Evolutionary conservation across 2,888 invertebrate species (phyloP), one percentile per base, ranked within the genome.

Genomic region (Aspidiotus destructor): DNA sequence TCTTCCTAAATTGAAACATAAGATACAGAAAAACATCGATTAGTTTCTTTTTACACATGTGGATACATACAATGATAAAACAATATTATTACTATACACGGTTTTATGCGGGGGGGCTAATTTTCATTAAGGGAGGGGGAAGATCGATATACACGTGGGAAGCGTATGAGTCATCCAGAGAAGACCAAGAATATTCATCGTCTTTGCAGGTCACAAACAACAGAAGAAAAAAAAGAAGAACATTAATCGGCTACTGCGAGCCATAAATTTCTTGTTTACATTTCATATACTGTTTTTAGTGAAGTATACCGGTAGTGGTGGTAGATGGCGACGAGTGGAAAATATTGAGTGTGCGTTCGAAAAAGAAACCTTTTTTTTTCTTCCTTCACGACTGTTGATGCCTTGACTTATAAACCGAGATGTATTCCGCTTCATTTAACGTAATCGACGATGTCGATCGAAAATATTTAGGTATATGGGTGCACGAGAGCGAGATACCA

Each of bases 1-100:
- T 65, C 65, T 65, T 65, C 65, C 65, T 65, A 54, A 60, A 65
- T 60, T 57, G 11, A 55, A 28, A 65, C 54, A 65, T 58, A 65
- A 48, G 58, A 65, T 17, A 58, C 16, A 65, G 58, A 58, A 42
- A 63, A 15, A 60, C 28, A 42, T 48, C 53, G n/a, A 63, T 63
- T 63, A 63, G 63, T 53, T 15, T 63, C 53, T n/a, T 44, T 48
- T 40, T 41, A 41, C 13, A 62, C 17, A 62, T 2, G 44, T 28
- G 13, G 13, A 28, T 28, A 16, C 17, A 58, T 10, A 58, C 17
- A 58, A 6, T 28, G 28, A 1, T 28, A 28, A 28, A 28, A 28
- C 5, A 41, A 60, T 13, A 60, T 41, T 17, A 52, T 17, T 16
- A 9, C 48, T 13, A 16, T 48, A 41, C 54, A 62, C 9, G 9